phyloP scores from a whole-genome alignment of 1,140 invertebrate genomes.

The Drosophila nasuta region DNA sequence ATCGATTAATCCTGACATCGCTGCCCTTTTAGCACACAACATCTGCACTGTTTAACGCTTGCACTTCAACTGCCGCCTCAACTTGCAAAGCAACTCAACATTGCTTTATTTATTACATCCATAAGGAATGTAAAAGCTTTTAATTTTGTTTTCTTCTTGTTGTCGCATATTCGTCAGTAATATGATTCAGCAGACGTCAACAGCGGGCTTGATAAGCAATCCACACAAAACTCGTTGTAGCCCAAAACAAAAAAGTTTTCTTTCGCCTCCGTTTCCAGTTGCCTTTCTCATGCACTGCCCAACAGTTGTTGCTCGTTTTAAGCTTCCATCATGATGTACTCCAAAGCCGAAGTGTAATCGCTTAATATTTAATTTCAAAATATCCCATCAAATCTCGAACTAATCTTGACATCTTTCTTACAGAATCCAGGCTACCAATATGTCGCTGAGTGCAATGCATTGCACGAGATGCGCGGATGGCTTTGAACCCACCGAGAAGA shows the following conservation, averaged over 20 bases:
- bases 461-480: conserved; percentile 97
- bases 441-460: conserved; percentile 95
- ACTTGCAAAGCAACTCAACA: conserved; percentile 23
- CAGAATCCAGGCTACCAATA: conserved; percentile 85
- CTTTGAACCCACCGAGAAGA: conserved; percentile 98
- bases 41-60: conserved; percentile 35
- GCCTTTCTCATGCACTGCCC: conserved; percentile 33
- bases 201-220: conserved; percentile 49
- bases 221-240: conserved; percentile 19
- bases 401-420: conserved; percentile 41
- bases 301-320: conserved; percentile 34
- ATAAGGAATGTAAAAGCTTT: conserved; percentile 66
- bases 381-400: conserved; percentile 2
- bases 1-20: conserved; percentile 2
- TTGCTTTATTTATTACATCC: conserved; percentile 13
- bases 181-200: conserved; percentile 68
- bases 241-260: conserved; percentile 5
- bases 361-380: conserved; percentile 8
- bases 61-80: conserved; percentile 44
- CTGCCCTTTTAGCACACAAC: conserved; percentile 17
- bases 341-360: conserved; percentile 72
- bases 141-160: conserved; percentile 7
- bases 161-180: conserved; percentile 54
- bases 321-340: conserved; percentile 70
- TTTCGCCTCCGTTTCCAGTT: conserved; percentile 50